Percentiles rank a stretch among this genome's conserved stretches.
phyloP scores from a whole-genome alignment of 2,888 invertebrate species.

The Rhyacophila evoluta region DNA sequence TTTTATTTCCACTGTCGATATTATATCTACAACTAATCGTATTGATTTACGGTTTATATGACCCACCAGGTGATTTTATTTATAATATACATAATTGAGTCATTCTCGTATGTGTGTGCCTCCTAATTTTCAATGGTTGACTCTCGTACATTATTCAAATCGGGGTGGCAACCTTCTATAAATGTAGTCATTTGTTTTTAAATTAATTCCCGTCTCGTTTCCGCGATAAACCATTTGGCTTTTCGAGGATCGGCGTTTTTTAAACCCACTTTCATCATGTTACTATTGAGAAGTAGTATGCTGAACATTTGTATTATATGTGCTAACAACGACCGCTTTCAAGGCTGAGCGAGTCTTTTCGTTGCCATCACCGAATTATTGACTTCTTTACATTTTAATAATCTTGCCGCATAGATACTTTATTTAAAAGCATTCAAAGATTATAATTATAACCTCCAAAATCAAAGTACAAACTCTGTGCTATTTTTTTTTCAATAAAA shows the following conservation, averaged over 20 bases:
- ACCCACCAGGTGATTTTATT: background rate
- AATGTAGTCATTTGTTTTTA: background rate
- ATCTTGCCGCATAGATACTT: background rate
- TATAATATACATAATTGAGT: background rate
- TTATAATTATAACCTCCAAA: too few species aligned
- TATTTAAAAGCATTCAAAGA: too few species aligned
- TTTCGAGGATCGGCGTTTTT: slow-evolving; percentile 20
- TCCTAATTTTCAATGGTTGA: background rate
- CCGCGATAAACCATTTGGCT: background rate
- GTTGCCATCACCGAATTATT: background rate
- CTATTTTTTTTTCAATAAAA: too few species aligned
- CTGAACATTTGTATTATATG: slow-evolving; percentile 39
- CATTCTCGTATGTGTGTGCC: background rate
- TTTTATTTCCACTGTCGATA: too few species aligned
- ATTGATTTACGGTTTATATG: too few species aligned
- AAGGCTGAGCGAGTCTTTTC: slow-evolving; percentile 38
- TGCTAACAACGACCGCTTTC: slow-evolving; percentile 45
- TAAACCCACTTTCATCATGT: slow-evolving; percentile 40
- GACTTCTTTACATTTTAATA: background rate
- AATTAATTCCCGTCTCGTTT: slow-evolving; percentile 23
- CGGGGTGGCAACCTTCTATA: background rate
- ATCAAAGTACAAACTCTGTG: too few species aligned
- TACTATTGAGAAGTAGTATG: slow-evolving; percentile 37
- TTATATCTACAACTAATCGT: too few species aligned
- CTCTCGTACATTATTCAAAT: background rate